Evolutionary conservation across 2,888 invertebrate species (phyloP), one percentile per base, ranked within the genome.

Genomic region (Neocrepidodera transversa): DNA sequence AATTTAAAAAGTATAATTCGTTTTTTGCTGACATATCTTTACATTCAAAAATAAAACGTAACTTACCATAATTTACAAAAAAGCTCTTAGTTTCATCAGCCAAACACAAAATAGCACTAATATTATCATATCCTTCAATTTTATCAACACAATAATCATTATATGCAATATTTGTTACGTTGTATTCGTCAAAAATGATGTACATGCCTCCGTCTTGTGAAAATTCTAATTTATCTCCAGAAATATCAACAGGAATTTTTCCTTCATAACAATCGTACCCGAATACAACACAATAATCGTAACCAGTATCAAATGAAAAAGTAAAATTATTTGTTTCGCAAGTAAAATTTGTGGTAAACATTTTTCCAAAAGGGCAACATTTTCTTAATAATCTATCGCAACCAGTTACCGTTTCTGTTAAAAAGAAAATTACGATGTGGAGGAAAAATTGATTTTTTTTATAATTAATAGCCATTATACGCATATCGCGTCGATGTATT

Each of bases 111-210:
- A 65, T 16, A 7, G 62, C 65, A 48, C 62, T 64, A 4, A 68
- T 55, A 26, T 56, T 56, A 5, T 45, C 18, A 11, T 53, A 55
- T 11, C 60, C 59, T 35, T 61, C 49, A 8, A 68, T 63, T 49
- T 61, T 65, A 54, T 71, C 71, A 5, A 71, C 50, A 56, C 71
- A 71, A 59, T 64, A 71, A 18, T 66, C 61, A 14, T 59, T 26
- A 40, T 56, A 63, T 6, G 17, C 20, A 10, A 52, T 47, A 26
- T 47, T 26, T 2, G 45, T 20, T 4, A 54, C 2, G 8, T 35
- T 45, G 28, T 26, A 14, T 10, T 45, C 35, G 26, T 23, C 23
- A 8, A 45, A 23, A 4, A 45, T 8, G 11, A 53, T 11, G n/a
- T 45, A 48, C 57, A 67, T 53, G 8, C 57, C 48, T 1, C 68